phyloP scores from a whole-genome alignment of 2,888 invertebrate genomes.

The Neria commutata region DNA sequence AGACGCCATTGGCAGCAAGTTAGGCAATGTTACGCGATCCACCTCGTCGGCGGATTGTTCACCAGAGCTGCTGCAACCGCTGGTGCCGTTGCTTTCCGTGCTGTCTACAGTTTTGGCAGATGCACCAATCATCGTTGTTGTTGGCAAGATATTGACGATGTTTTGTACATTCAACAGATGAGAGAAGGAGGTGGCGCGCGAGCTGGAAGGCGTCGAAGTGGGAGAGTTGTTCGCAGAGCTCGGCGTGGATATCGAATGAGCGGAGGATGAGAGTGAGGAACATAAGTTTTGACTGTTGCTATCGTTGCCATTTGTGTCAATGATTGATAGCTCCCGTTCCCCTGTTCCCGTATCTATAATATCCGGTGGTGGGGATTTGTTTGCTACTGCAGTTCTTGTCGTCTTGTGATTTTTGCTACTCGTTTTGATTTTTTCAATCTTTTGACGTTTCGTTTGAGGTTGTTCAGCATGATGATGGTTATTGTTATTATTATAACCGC shows the following conservation, averaged over 20 bases:
- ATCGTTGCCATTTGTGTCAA: constrained; percentile 39
- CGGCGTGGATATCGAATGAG: constrained; percentile 44
- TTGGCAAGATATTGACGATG: constrained; percentile 45
- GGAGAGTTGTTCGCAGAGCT: constrained; percentile 49
- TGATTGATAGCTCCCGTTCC: constrained; percentile 3
- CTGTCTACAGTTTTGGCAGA: constrained; percentile 4
- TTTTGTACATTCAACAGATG: constrained; percentile 49
- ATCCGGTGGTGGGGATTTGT: constrained; percentile 39
- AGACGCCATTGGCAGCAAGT: constrained; percentile 40
- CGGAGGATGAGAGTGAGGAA: constrained; percentile 50
- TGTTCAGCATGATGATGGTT: constrained; percentile 75
- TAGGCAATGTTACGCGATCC: constrained; percentile 49
- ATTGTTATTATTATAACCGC: constrained; percentile 30
- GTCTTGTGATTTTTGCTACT: constrained; percentile 26
- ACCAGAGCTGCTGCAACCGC: constrained; percentile 13
- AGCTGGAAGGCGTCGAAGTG: constrained; percentile 50
- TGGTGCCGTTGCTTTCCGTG: constrained; percentile 18
- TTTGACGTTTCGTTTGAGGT: constrained; percentile 83
- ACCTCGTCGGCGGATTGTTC: constrained; percentile 49
- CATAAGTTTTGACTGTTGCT: constrained; percentile 40
- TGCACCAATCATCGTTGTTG: constrained; percentile 29
- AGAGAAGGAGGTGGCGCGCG: constrained; percentile 48
- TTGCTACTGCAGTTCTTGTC: constrained; percentile 22
- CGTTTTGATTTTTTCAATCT: constrained; percentile 65
- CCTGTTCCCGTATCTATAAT: constrained; percentile 36